phyloP scores from a whole-genome alignment of 1,140 invertebrate genomes.

The Brachionus rubens region DNA sequence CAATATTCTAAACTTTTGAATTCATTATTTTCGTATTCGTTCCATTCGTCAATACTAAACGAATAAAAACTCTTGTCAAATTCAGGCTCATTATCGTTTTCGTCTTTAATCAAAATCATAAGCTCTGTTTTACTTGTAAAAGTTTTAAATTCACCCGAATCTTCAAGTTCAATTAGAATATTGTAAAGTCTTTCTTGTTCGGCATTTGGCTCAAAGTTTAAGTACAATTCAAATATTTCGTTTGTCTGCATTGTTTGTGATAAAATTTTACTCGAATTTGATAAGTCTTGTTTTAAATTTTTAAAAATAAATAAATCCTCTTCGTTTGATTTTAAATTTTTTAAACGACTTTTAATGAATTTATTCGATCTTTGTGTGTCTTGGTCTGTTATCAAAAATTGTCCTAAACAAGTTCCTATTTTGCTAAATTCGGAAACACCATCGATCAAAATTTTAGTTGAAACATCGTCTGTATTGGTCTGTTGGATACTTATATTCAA shows the following conservation, averaged over 20 bases:
- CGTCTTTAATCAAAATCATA: conserved; percentile 18
- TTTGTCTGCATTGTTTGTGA: neutral
- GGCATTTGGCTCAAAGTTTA: conserved; percentile 30
- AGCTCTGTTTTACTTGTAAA: neutral
- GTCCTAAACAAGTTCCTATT: neutral
- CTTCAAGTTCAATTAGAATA: neutral
- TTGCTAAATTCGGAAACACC: neutral
- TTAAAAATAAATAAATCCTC: neutral
- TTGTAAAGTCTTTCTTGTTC: conserved; percentile 1
- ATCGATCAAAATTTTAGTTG: neutral
- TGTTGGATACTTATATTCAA: conserved; percentile 5
- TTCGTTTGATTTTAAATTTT: neutral
- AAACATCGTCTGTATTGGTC: neutral
- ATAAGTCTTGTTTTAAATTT: conserved; percentile 1
- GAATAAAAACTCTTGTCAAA: conserved; percentile 11
- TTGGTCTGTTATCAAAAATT: conserved; percentile 16
- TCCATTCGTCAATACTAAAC: conserved; percentile 38
- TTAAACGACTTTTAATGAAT: neutral
- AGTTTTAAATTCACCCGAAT: neutral
- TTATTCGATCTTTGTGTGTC: neutral
- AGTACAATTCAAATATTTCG: conserved; percentile 12
- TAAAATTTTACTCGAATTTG: neutral
- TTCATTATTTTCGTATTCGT: neutral
- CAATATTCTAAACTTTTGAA: conserved; percentile 12
- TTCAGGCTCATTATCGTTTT: conserved; percentile 40